phyloP scores from a whole-genome alignment of 2,888 invertebrate species.

The Erebia aethiops region DNA sequence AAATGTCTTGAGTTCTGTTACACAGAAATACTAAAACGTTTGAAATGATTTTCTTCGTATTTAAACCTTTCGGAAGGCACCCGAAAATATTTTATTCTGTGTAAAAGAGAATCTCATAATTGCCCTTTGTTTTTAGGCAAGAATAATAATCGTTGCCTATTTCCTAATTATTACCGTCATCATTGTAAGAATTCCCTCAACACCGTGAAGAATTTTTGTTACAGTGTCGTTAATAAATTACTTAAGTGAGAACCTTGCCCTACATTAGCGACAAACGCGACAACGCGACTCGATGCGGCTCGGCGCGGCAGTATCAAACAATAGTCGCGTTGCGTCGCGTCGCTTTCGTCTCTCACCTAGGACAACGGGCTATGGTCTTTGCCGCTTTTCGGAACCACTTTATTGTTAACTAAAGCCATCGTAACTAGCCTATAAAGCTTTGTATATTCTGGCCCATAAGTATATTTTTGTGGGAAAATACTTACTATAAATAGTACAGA shows the following conservation, averaged over 20 bases:
- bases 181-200: constrained; percentile 28
- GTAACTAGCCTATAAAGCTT: too few species aligned
- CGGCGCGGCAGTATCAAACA: too few species aligned
- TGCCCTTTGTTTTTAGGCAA: constrained; percentile 34
- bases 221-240: constrained; percentile 5
- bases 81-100: constrained; percentile 33
- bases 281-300: too few species aligned
- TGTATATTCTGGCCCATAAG: too few species aligned
- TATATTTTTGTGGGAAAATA: too few species aligned
- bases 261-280: too few species aligned
- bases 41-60: constrained; percentile 45
- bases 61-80: constrained; percentile 31
- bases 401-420: neutral
- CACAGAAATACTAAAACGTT: constrained; percentile 54
- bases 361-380: neutral
- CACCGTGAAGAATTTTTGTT: neutral
- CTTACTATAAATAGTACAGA: too few species aligned
- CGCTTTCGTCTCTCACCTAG: too few species aligned
- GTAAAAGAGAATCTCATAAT: constrained; percentile 32
- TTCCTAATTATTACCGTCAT: constrained; percentile 36
- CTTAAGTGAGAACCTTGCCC: neutral
- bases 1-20: constrained; percentile 62
- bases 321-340: too few species aligned
- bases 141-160: constrained; percentile 32
- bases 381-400: neutral